Conservation (phyloP, 2,797 vertebrate genomes). For the Gadopsis bispinosus region DNA sequence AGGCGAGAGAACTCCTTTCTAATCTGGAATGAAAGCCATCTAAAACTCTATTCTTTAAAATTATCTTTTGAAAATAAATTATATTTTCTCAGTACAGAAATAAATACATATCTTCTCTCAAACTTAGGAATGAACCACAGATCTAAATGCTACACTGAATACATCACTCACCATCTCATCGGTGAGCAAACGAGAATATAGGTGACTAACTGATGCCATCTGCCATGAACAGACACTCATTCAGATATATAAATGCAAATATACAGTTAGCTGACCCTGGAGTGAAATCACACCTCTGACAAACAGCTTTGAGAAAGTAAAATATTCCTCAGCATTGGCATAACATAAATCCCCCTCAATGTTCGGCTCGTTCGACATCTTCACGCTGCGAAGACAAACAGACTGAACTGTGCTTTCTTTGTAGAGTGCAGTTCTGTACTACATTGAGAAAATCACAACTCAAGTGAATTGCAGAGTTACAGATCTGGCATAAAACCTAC, state of each 20-base stretch:
- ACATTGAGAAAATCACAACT: conserved; percentile 25
- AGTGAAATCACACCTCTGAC: conserved; percentile 57
- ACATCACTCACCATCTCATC: conserved; percentile 69
- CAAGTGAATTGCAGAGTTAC: conserved; percentile 25
- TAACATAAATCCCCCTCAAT: conserved; percentile 39
- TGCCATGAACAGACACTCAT: conserved; percentile 65
- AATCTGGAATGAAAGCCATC: conserved; percentile 72
- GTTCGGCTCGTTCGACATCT: conserved; percentile 30
- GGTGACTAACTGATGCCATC: conserved; percentile 73
- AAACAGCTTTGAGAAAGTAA: conserved; percentile 54
- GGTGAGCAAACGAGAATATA: conserved; percentile 69
- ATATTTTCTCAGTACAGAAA: conserved; percentile 82
- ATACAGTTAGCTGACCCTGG: conserved; percentile 57
- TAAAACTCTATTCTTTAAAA: conserved; percentile 77
- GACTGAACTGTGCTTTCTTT: conserved; percentile 51
- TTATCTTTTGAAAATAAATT: conserved; percentile 84
- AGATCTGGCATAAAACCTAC: conserved; percentile 21
- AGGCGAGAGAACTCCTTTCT: conserved; percentile 57
- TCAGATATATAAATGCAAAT: conserved; percentile 74
- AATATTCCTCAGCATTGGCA: conserved; percentile 49
- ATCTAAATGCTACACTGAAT: conserved; percentile 77
- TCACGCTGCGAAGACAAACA: conserved; percentile 35
- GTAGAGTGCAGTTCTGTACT: conserved; percentile 23
- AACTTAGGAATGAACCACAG: conserved; percentile 78
- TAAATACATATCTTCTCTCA: conserved; percentile 82